A percentile compares a stretch with the other conserved stretches of the same genome.
These are phyloP conservation scores for Lochmaea capreae DNA, from an alignment of 2,888 invertebrate species.

Conservation along the genomic window DNA sequence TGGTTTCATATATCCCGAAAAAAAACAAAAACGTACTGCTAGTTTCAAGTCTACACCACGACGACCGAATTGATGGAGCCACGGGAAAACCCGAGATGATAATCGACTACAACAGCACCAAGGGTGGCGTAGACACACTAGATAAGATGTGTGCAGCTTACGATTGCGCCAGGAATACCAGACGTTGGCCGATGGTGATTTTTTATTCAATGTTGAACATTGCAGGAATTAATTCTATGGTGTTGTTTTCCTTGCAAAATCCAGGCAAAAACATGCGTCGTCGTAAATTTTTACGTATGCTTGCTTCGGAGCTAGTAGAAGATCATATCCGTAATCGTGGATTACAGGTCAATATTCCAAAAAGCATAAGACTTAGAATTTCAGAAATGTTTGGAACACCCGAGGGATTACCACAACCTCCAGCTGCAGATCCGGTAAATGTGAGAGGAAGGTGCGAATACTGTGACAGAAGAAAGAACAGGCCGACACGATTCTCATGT, in stretches of 20 bases:
- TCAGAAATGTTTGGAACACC: conserved; percentile 28
- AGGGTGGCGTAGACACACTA: too few relatives aligned
- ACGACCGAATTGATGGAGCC: conserved; percentile 26
- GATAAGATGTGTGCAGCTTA: too few relatives aligned
- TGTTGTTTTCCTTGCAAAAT: conserved; percentile 22
- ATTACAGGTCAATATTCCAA: conserved; percentile 26
- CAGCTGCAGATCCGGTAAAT: conserved; percentile 14
- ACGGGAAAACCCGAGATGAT: too few relatives aligned
- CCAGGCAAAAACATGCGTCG: conserved; percentile 27
- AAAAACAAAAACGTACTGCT: conserved; percentile 43
- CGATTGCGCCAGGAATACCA: conserved; percentile 12
- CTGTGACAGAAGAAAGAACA: conserved; percentile 34
- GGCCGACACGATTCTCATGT: conserved; percentile 30
- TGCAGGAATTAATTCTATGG: conserved; percentile 27
- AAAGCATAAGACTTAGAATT: conserved; percentile 23
- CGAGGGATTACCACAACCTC: conserved; percentile 23
- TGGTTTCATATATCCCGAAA: conserved; percentile 39
- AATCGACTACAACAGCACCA: too few relatives aligned
- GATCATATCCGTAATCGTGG: conserved; percentile 16
- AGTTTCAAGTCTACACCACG: conserved; percentile 39
- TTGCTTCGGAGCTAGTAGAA: conserved; percentile 25
- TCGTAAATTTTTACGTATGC: conserved; percentile 30
- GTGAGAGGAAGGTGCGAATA: conserved; percentile 19
- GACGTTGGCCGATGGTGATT: conserved; percentile 20
- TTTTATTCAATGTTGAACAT: conserved; percentile 26